Conservation (phyloP, 2,888 invertebrate genomes). For the Xylota sylvarum region DNA sequence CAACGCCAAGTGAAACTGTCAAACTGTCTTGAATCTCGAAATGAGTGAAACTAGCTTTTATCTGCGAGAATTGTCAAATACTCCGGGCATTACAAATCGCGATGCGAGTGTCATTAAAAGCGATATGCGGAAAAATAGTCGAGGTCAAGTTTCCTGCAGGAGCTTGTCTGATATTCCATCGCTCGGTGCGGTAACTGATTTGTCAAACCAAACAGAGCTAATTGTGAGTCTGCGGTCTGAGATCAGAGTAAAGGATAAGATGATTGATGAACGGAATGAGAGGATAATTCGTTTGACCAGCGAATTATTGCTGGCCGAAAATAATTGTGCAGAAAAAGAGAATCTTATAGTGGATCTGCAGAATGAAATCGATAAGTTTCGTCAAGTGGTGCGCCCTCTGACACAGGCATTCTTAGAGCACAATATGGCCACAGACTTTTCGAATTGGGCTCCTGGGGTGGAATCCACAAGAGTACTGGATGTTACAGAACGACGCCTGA, state of each 20-base stretch:
- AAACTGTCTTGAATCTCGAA: conserved; percentile 60
- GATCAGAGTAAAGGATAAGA: conserved; percentile 79
- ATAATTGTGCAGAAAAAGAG: conserved; percentile 88
- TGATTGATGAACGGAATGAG: conserved; percentile 80
- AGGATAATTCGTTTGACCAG: conserved; percentile 81
- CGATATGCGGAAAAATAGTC: conserved; percentile 58
- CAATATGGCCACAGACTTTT: conserved; percentile 84
- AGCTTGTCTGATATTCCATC: conserved; percentile 63
- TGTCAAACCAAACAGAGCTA: conserved; percentile 61
- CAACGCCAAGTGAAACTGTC: conserved; percentile 71
- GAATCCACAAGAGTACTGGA: conserved; percentile 86
- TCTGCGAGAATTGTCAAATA: conserved; percentile 39
- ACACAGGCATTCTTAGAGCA: conserved; percentile 88
- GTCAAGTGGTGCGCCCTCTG: conserved; percentile 90
- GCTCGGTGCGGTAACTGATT: conserved; percentile 4
- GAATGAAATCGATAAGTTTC: conserved; percentile 94
- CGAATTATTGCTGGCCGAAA: conserved; percentile 80
- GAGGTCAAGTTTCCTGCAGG: conserved; percentile 56
- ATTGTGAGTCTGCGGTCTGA: conserved; percentile 79
- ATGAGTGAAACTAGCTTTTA: conserved; percentile 64
- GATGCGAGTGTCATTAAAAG: conserved; percentile 60
- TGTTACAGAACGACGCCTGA: conserved; percentile 86
- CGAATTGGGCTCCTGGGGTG: conserved; percentile 85
- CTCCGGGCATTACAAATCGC: conserved; percentile 45
- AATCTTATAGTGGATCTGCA: conserved; percentile 91